A percentile compares a stretch with the other conserved stretches of the same genome.
These are phyloP conservation scores for Todus mexicanus DNA, from an alignment of 2,797 vertebrate species.

Conservation along the genomic window DNA sequence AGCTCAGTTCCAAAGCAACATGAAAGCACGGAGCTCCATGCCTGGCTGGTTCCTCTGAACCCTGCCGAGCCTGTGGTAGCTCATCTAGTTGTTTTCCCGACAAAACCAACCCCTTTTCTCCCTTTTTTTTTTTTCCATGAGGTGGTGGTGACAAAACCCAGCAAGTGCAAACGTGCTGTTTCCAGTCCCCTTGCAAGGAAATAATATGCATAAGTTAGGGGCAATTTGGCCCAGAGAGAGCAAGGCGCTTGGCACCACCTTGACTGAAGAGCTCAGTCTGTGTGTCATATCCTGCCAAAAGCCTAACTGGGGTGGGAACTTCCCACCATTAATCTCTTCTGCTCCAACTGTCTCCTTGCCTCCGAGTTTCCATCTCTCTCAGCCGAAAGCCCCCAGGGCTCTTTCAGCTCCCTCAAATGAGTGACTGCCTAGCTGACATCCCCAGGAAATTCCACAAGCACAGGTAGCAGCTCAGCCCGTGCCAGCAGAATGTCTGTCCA, in stretches of 20 bases:
- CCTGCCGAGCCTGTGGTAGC: background rate
- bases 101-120: background rate
- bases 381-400: conserved; percentile 4
- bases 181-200: background rate
- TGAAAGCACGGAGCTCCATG: background rate
- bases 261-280: background rate
- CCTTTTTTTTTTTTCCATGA: background rate
- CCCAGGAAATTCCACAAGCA: conserved; percentile 37
- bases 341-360: conserved; percentile 8
- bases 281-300: conserved; percentile 37
- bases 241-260: conserved; percentile 23
- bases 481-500: conserved; percentile 31
- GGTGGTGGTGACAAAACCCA: background rate
- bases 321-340: conserved; percentile 29
- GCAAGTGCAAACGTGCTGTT: background rate
- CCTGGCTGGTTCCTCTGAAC: background rate
- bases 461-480: background rate
- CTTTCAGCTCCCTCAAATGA: conserved; percentile 5
- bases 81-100: background rate
- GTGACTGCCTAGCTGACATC: conserved; percentile 2
- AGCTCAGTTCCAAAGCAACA: background rate
- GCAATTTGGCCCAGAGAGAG: conserved; percentile 5
- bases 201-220: background rate
- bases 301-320: conserved; percentile 8
- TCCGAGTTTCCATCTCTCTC: background rate